These are phyloP conservation scores for Notodonta ziczac DNA, from an alignment of 2,888 invertebrate species.

Conservation along the genomic window DNA sequence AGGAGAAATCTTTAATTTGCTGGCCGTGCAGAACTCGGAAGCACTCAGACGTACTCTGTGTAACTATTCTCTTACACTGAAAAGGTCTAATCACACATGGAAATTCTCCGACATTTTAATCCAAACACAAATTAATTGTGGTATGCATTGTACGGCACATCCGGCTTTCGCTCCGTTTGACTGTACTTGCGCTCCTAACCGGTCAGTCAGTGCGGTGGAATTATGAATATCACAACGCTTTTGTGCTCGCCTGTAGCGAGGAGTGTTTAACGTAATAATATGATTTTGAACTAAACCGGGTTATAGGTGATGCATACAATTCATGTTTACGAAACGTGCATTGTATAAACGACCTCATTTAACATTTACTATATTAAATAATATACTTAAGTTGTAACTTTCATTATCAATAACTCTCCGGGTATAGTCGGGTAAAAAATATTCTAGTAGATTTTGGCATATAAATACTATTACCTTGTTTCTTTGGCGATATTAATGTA, in stretches of 20 bases:
- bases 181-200: neutral
- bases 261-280: slow-evolving; percentile 1
- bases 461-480: too few relatives aligned
- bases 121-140: neutral
- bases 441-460: too few relatives aligned
- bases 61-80: neutral
- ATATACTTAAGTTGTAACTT: too few relatives aligned
- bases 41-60: neutral
- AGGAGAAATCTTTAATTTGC: too few relatives aligned
- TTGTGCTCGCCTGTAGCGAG: neutral
- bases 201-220: slow-evolving; percentile 2
- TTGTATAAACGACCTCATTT: too few relatives aligned
- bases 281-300: neutral
- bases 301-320: neutral
- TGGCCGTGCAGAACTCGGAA: too few relatives aligned
- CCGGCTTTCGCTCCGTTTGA: neutral
- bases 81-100: neutral
- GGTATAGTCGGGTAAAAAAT: too few relatives aligned
- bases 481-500: too few relatives aligned
- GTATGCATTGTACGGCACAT: slow-evolving; percentile 4
- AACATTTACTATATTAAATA: too few relatives aligned
- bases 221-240: slow-evolving; percentile 5
- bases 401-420: too few relatives aligned
- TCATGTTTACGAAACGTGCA: too few relatives aligned
- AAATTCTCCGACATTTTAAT: neutral